phyloP scores from a whole-genome alignment of 2,888 invertebrate genomes.

The Parelbella ahira region DNA sequence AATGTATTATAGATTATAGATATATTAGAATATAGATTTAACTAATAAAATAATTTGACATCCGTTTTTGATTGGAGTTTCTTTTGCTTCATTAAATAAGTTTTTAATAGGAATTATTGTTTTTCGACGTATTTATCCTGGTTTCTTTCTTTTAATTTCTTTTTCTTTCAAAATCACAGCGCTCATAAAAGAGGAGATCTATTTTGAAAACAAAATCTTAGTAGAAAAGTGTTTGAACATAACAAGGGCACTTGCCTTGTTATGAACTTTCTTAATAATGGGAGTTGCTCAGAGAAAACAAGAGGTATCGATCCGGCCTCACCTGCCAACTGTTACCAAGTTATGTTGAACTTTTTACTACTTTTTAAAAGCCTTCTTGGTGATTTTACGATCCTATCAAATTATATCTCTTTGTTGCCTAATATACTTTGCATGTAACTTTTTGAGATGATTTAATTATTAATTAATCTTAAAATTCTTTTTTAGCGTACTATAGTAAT shows the following conservation, averaged over 20 bases:
- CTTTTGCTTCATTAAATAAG: too few species aligned
- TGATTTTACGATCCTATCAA: constrained; percentile 44
- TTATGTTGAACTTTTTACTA: constrained; percentile 66
- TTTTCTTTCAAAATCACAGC: too few species aligned
- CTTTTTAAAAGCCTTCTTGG: constrained; percentile 60
- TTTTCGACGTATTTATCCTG: too few species aligned
- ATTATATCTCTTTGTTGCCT: constrained; percentile 33
- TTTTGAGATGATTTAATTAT: constrained; percentile 8
- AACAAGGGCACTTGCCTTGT: constrained; percentile 24
- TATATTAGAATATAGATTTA: too few species aligned
- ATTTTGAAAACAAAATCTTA: constrained; percentile 5
- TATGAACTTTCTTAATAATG: constrained; percentile 43
- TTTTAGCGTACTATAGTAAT: too few species aligned
- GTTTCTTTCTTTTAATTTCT: too few species aligned
- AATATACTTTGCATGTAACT: constrained; percentile 23
- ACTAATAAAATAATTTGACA: too few species aligned
- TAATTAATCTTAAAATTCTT: too few species aligned
- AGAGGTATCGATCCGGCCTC: constrained; percentile 51
- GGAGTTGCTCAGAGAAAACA: constrained; percentile 41
- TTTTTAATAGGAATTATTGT: too few species aligned
- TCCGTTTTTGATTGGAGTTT: too few species aligned
- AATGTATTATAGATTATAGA: too few species aligned
- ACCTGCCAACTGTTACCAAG: constrained; percentile 66
- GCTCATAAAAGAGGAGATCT: not conserved
- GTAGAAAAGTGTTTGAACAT: constrained; percentile 4